These are phyloP conservation scores for Prunella himalayana DNA, from an alignment of 2,113 vertebrate genomes.

Conservation along the genomic window DNA sequence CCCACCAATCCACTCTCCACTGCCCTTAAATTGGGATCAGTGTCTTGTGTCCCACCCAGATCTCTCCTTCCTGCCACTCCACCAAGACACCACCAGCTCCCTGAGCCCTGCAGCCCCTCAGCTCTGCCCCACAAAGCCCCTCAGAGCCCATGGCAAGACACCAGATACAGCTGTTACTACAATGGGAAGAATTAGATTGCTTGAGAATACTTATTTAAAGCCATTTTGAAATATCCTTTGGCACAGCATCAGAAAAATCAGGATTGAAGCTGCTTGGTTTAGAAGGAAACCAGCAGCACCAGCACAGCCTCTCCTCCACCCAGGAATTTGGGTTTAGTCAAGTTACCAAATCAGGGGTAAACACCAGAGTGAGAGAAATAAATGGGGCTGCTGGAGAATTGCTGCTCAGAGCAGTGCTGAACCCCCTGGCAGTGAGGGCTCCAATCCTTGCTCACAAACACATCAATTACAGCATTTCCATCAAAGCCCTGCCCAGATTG, in stretches of 20 bases:
- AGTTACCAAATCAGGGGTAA: background rate
- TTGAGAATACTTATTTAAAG: background rate
- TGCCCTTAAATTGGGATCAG: background rate
- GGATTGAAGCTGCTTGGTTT: fast-evolving
- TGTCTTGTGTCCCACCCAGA: background rate
- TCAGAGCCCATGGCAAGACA: fast-evolving
- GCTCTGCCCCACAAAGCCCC: background rate
- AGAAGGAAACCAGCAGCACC: background rate
- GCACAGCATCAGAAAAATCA: background rate
- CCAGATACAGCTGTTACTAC: background rate
- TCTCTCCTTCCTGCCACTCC: background rate
- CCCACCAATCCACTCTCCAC: background rate
- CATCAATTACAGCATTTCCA: background rate
- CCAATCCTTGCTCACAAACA: background rate
- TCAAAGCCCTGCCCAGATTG: background rate
- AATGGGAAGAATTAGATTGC: background rate
- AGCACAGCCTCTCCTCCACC: background rate
- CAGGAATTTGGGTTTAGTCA: background rate
- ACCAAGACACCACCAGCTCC: background rate
- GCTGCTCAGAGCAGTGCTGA: background rate
- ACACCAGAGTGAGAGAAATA: background rate
- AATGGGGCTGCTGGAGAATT: background rate
- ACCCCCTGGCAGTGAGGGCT: background rate
- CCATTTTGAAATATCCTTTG: background rate
- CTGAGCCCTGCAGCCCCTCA: background rate